Conservation (phyloP, 2,113 vertebrate species). For the Chloropsis cyanopogon region DNA sequence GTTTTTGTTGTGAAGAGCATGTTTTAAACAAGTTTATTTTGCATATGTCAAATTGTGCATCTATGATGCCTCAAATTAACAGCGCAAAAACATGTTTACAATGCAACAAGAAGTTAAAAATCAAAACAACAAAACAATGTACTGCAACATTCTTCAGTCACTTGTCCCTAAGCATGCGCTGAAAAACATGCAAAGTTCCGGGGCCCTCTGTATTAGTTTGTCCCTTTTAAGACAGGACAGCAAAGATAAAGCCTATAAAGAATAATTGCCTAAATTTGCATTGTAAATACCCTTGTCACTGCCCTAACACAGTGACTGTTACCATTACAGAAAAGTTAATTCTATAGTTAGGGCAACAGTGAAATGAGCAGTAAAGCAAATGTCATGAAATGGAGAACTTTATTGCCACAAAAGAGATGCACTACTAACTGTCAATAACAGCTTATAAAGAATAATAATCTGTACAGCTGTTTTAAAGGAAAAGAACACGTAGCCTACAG, state of each 20-base stretch:
- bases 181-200: background rate
- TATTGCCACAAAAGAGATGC: background rate
- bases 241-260: background rate
- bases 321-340: background rate
- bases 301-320: background rate
- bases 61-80: background rate
- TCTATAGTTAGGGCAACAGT: background rate
- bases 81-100: background rate
- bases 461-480: background rate
- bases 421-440: background rate
- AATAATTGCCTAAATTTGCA: background rate
- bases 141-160: background rate
- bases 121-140: background rate
- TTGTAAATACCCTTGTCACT: background rate
- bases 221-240: background rate
- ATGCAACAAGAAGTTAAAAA: background rate
- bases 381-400: background rate
- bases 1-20: background rate
- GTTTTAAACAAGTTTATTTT: background rate
- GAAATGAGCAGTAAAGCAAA: background rate
- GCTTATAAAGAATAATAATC: background rate
- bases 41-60: background rate
- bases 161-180: background rate
- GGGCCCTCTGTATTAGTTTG: background rate
- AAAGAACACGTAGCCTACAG: background rate